Base-by-base conservation (phyloP, 2,113 vertebrate species). In the Oostethus manadensis region DNA sequence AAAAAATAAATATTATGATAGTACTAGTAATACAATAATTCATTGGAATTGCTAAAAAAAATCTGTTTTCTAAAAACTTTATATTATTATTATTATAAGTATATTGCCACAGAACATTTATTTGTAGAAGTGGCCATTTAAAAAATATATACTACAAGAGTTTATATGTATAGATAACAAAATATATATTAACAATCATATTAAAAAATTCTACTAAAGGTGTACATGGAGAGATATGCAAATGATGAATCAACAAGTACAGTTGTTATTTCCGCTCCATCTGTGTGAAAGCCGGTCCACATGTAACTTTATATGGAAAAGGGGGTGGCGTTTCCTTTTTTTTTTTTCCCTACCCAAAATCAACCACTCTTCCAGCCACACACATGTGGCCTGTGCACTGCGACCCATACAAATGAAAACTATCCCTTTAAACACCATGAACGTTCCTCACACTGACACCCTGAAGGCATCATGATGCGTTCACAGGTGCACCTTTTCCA, bases 211-310 rank as follows among this genome's bases (percentile, higher is more conserved):
- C n/a, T n/a, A n/a, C n/a, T n/a, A n/a, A n/a, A n/a, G n/a, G n/a
- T n/a, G n/a, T 10, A 35, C 33, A 35, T 10, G 33, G 33, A 35
- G 33, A 35, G 10, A 35, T 35, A 35, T 35, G 7, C 33, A 35
- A 6, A 9, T 10, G 35, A 38, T 11, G 35, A 38, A 13, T 42
- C 13, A 14, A 42, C 11, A 43, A 68, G 20, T 59, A 64, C 56
- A 16, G 26, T 59, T 22, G n/a, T 46, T 20, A 23, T 20, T 38
- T 65, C 60, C 53, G 33, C 44, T 65, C 55, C 83, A 85, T 86
- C 81, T 86, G 86, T 54, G 63, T 64, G 61, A 72, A 79, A 80
- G 81, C 66, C 79, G 79, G 58, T 42, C 63, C 62, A 69, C 72
- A 74, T 74, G 60, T 66, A 77, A 67, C 40, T 51, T 68, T 55